Percentiles rank a stretch among this genome's conserved stretches.
Evolutionary conservation across 2,888 invertebrate species (phyloP).

Genomic region (Pseudolycoriella hygida): DNA sequence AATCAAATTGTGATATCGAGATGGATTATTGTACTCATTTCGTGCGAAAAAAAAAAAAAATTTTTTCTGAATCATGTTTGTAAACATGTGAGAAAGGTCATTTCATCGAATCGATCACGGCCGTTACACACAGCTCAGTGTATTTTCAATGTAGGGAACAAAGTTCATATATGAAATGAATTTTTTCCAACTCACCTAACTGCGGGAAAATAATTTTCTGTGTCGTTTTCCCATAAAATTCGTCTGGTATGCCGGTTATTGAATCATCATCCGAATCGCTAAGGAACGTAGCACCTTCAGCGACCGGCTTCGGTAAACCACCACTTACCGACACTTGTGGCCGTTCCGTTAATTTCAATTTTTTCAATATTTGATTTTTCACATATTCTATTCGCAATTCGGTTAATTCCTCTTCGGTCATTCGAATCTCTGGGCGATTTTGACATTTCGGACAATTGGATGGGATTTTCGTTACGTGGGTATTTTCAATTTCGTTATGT

Average conservation of each 20-base stretch:
- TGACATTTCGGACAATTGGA: constrained; percentile 9
- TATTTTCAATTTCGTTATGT: background rate
- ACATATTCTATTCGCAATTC: constrained; percentile 61
- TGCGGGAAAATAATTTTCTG: constrained; percentile 69
- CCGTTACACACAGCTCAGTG: no score
- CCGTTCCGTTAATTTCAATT: constrained; percentile 55
- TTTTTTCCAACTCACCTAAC: constrained; percentile 40
- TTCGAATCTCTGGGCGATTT: constrained; percentile 14
- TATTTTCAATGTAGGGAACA: no score
- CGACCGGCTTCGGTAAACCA: constrained; percentile 56
- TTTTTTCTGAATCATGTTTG: no score
- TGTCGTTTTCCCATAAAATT: constrained; percentile 68
- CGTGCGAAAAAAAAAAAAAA: no score
- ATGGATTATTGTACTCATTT: no score
- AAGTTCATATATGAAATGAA: no score
- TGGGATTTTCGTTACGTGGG: background rate
- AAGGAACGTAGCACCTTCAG: constrained; percentile 45
- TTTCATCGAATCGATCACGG: no score
- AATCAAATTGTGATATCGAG: no score
- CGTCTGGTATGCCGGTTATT: constrained; percentile 44
- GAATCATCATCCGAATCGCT: constrained; percentile 34
- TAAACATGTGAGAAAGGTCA: no score
- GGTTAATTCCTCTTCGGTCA: constrained; percentile 41
- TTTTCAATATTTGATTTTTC: constrained; percentile 69
- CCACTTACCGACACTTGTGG: constrained; percentile 31